These are phyloP conservation scores for Orientallactaga sibirica DNA, from an alignment of 2,797 vertebrate genomes.

Conservation along the genomic window DNA sequence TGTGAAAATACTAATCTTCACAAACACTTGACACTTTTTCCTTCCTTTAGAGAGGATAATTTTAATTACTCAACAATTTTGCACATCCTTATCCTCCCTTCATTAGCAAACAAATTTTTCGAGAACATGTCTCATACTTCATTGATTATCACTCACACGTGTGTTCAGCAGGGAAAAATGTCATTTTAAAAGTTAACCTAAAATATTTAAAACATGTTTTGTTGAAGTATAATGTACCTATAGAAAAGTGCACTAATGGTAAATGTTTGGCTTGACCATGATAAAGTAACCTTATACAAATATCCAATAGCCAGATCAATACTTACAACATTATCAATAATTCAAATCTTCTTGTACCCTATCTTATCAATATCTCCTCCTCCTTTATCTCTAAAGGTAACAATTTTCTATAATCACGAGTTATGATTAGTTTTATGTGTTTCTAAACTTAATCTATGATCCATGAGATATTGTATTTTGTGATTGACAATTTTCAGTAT, in stretches of 20 bases:
- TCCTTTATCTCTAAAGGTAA: neutral
- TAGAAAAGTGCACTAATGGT: neutral
- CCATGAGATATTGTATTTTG: neutral
- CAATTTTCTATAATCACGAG: neutral
- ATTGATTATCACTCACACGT: constrained; percentile 9
- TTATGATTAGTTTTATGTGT: neutral
- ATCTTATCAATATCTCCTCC: neutral
- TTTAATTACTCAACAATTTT: constrained; percentile 46
- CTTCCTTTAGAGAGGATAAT: constrained; percentile 13
- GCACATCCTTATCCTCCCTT: neutral
- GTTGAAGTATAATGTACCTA: neutral
- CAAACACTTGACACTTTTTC: neutral
- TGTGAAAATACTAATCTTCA: neutral
- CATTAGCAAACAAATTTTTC: constrained; percentile 16
- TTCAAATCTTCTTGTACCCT: neutral
- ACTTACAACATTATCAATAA: neutral
- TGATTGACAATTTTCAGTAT: neutral
- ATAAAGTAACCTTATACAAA: neutral
- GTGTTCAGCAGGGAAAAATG: neutral
- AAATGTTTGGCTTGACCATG: neutral
- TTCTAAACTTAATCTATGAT: neutral
- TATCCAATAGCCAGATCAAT: neutral
- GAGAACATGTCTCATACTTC: constrained; percentile 9
- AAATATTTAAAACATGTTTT: constrained; percentile 35
- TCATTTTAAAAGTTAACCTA: constrained; percentile 36